Evolutionary conservation across 30 jellyfish, hydroid and myxozoan genomes (phyloP).

Genomic region (Turritopsis dohrnii): DNA sequence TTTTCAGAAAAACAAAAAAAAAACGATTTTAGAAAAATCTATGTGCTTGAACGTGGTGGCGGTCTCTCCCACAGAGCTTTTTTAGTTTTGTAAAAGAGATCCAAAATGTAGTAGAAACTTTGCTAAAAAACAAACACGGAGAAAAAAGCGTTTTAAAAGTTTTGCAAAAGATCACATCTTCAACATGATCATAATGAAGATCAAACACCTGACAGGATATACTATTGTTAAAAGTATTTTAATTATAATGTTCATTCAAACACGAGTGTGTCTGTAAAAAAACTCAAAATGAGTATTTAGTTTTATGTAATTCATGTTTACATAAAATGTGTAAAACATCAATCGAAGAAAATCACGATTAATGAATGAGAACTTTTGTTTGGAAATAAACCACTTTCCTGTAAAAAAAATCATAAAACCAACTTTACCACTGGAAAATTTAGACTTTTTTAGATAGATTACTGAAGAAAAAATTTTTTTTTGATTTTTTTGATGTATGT

Average conservation of each 20-base stretch:
- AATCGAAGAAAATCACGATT: background rate
- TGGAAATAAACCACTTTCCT: no score
- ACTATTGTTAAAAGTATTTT: background rate
- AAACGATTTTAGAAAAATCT: background rate
- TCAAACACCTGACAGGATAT: background rate
- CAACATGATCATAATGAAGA: background rate
- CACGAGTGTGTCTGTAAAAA: no score
- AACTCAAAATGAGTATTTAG: no score
- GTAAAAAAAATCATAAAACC: no score
- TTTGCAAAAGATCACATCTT: background rate
- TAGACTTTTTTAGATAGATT: no score
- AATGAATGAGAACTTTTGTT: background rate
- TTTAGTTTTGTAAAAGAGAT: background rate
- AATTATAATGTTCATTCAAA: no score
- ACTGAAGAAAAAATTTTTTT: no score
- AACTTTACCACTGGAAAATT: no score
- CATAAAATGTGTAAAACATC: no score
- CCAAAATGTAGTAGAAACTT: background rate
- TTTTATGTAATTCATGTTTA: no score
- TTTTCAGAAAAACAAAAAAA: background rate
- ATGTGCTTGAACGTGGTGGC: background rate
- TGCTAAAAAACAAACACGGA: background rate
- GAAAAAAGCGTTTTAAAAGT: background rate
- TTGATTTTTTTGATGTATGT: no score
- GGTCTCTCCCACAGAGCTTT: background rate